phyloP scores from a whole-genome alignment of 2,113 vertebrate genomes.

The Raja brachyura region DNA sequence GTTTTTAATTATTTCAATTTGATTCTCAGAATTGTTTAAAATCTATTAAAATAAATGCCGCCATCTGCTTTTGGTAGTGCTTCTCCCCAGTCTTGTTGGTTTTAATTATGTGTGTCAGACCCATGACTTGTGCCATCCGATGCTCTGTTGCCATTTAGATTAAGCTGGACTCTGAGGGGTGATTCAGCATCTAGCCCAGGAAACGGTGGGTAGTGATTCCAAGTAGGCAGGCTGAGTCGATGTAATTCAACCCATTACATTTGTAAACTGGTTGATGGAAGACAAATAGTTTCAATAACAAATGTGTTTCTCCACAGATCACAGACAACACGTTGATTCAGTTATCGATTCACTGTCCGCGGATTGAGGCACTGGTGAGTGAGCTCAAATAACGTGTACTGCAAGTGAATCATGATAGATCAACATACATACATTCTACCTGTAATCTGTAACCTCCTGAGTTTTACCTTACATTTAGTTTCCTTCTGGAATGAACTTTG shows the following conservation, averaged over 20 bases:
- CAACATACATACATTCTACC: background rate
- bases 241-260: background rate
- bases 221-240: too few relatives aligned
- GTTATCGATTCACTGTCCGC: constrained; percentile 81
- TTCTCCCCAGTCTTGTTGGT: too few relatives aligned
- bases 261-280: background rate
- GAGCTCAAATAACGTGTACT: background rate
- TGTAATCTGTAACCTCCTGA: background rate
- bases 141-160: too few relatives aligned
- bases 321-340: constrained; percentile 83
- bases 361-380: constrained; percentile 80
- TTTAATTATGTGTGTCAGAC: too few relatives aligned
- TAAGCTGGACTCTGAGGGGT: too few relatives aligned
- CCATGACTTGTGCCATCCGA: too few relatives aligned
- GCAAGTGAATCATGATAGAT: background rate
- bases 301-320: constrained; percentile 58
- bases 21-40: too few relatives aligned
- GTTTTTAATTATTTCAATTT: too few relatives aligned
- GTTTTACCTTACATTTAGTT: background rate
- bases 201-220: too few relatives aligned
- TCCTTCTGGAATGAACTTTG: background rate
- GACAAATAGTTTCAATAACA: background rate
- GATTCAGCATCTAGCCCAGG: too few relatives aligned
- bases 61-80: too few relatives aligned
- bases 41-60: too few relatives aligned